A percentile compares a stretch with the other conserved stretches of the same genome.
phyloP scores from a whole-genome alignment of 1,140 invertebrate genomes.

The Drosophila subobscura region DNA sequence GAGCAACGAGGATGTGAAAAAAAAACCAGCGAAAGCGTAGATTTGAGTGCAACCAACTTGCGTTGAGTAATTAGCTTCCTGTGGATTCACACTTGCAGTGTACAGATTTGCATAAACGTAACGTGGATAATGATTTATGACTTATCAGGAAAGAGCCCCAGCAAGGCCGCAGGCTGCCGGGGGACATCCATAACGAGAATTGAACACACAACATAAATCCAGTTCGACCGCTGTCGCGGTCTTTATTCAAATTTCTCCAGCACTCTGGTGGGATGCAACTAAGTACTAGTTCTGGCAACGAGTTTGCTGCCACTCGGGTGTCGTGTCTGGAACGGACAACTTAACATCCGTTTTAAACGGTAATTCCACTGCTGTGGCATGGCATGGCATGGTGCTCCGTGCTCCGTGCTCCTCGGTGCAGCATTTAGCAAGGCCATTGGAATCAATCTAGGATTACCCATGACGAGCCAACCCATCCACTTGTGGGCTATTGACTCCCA shows the following conservation, averaged over 20 bases:
- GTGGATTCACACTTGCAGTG: constrained; percentile 15
- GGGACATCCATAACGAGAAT: constrained; percentile 28
- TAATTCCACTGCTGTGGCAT: constrained; percentile 8
- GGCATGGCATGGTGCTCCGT: too few species aligned
- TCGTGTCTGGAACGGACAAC: constrained; percentile 38
- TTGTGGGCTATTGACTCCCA: constrained; percentile 23
- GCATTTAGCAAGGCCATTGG: constrained; percentile 59
- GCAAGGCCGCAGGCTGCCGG: constrained; percentile 9
- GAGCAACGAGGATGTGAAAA: constrained; percentile 18
- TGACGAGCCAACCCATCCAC: constrained; percentile 29
- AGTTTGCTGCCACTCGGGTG: neutral
- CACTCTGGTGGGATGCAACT: constrained; percentile 24
- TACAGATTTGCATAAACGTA: constrained; percentile 28
- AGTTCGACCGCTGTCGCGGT: neutral
- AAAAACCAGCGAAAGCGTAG: constrained; percentile 16
- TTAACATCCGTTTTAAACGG: constrained; percentile 30
- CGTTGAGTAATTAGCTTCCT: constrained; percentile 43
- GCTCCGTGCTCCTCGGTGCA: neutral
- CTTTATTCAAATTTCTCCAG: constrained; percentile 51
- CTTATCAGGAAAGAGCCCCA: constrained; percentile 43
- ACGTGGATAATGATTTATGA: constrained; percentile 49
- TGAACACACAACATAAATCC: constrained; percentile 29
- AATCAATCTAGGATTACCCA: constrained; percentile 58
- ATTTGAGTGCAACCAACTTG: constrained; percentile 66
- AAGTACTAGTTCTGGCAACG: constrained; percentile 21